Evolutionary conservation across 64 coral and sea anemone genomes (phyloP).

Genomic region (Hydrozoanthus tunicans): DNA sequence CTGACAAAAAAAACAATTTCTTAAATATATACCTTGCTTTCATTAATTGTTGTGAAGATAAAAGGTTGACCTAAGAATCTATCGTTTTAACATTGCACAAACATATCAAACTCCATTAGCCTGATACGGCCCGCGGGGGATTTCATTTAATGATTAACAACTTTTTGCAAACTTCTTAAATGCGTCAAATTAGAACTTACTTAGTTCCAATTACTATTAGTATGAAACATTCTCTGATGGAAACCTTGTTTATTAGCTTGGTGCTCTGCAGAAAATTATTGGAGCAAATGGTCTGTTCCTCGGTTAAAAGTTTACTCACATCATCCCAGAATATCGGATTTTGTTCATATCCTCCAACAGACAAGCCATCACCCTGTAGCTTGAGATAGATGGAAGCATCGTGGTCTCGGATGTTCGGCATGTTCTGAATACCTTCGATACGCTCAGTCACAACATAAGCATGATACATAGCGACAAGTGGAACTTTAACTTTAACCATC

Average conservation of each 20-base stretch:
- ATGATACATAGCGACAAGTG: slow-evolving; percentile 95
- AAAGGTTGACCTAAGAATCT: no score
- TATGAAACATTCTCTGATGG: not conserved
- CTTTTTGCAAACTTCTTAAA: not conserved
- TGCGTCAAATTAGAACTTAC: not conserved
- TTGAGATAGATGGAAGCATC: slow-evolving; percentile 95
- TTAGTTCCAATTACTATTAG: no score
- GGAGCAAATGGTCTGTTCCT: not conserved
- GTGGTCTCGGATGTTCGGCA: slow-evolving; percentile 98
- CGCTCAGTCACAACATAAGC: slow-evolving; percentile 94
- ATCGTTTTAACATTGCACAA: not conserved
- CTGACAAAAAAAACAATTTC: no score
- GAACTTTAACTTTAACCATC: slow-evolving; percentile 78
- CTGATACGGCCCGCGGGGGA: no score
- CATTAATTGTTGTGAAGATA: no score
- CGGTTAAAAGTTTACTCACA: slow-evolving; percentile 35
- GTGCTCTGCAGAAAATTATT: not conserved
- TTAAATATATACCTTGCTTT: no score
- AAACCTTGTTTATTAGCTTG: not conserved
- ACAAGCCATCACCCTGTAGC: slow-evolving; percentile 96
- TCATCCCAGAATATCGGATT: slow-evolving; percentile 99
- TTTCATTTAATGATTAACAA: not conserved
- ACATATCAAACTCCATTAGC: not conserved
- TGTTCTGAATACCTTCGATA: slow-evolving; percentile 96
- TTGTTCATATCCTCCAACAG: slow-evolving; percentile 93